Percentiles rank a stretch among this genome's conserved stretches.
Evolutionary conservation across 2,888 invertebrate species (phyloP).

Genomic region (Drosophila niveifrons): DNA sequence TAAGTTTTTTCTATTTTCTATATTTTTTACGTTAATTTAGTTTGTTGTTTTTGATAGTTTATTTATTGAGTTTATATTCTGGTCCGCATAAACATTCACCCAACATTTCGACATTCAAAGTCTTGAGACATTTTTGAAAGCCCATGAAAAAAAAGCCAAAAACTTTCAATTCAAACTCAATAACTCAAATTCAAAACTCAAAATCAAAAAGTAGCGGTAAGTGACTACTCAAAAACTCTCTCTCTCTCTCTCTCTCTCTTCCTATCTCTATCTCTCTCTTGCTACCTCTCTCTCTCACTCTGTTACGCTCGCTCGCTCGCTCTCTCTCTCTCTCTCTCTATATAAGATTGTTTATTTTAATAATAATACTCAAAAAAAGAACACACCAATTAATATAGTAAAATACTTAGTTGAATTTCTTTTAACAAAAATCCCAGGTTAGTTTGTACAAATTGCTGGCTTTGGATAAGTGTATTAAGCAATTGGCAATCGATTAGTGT

Average conservation of each 20-base stretch:
- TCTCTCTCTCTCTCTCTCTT: constrained; percentile 58
- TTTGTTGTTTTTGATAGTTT: constrained; percentile 20
- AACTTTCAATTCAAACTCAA: constrained; percentile 47
- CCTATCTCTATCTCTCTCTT: constrained; percentile 41
- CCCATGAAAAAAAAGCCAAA: constrained; percentile 44
- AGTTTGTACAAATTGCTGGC: constrained; percentile 70
- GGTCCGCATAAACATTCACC: constrained; percentile 69
- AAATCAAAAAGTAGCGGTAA: constrained; percentile 69
- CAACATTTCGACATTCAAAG: constrained; percentile 66
- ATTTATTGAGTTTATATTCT: constrained; percentile 34
- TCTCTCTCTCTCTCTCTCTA: constrained; percentile 62
- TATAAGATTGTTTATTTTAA: constrained; percentile 57
- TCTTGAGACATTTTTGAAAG: constrained; percentile 62
- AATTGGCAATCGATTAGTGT: constrained; percentile 62
- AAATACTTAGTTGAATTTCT: constrained; percentile 27
- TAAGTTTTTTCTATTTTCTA: constrained; percentile 22
- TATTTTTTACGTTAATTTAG: constrained; percentile 11
- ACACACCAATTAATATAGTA: constrained; percentile 44
- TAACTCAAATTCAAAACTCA: constrained; percentile 52
- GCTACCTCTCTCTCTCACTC: constrained; percentile 31
- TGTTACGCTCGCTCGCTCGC: constrained; percentile 71
- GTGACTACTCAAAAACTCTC: constrained; percentile 66
- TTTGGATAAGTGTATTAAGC: constrained; percentile 60
- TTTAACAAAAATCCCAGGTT: constrained; percentile 61
- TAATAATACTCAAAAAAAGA: constrained; percentile 44